Evolutionary conservation across 2,797 vertebrate species (phyloP).

Genomic region (Acanthurus leucopareius): DNA sequence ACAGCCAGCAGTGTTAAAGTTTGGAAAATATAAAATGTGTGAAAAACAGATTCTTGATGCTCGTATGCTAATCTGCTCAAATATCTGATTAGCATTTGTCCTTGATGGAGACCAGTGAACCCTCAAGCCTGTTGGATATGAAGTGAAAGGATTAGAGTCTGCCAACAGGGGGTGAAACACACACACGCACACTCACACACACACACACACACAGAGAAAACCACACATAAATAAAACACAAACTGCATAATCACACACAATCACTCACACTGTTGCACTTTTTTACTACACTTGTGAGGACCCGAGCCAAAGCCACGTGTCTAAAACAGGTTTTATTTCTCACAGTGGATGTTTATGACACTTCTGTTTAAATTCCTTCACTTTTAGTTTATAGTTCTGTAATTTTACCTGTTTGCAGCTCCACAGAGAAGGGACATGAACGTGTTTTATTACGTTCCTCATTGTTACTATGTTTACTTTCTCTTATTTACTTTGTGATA

Average conservation of each 20-base stretch:
- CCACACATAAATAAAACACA: not conserved
- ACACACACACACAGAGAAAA: not conserved
- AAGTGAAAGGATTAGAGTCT: conserved; percentile 17
- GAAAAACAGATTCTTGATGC: not conserved
- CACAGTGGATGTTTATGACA: too few relatives aligned
- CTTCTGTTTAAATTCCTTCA: too few relatives aligned
- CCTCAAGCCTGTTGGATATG: conserved; percentile 29
- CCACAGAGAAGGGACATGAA: too few relatives aligned
- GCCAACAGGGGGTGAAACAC: not conserved
- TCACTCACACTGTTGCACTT: not conserved
- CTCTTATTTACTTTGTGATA: too few relatives aligned
- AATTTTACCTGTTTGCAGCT: too few relatives aligned
- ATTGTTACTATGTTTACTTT: too few relatives aligned
- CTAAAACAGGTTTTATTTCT: not conserved
- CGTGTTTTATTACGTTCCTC: too few relatives aligned
- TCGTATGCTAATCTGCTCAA: conserved; percentile 38
- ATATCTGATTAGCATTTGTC: conserved; percentile 54
- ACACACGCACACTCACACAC: conserved; percentile 6
- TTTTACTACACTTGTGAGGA: not conserved
- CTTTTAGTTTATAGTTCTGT: too few relatives aligned
- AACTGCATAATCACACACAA: not conserved
- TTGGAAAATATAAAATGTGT: not conserved
- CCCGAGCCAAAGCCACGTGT: not conserved
- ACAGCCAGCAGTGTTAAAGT: not conserved
- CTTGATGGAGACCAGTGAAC: conserved; percentile 40